phyloP scores from a whole-genome alignment of 2,888 invertebrate species.

The Phorcus lineatus region DNA sequence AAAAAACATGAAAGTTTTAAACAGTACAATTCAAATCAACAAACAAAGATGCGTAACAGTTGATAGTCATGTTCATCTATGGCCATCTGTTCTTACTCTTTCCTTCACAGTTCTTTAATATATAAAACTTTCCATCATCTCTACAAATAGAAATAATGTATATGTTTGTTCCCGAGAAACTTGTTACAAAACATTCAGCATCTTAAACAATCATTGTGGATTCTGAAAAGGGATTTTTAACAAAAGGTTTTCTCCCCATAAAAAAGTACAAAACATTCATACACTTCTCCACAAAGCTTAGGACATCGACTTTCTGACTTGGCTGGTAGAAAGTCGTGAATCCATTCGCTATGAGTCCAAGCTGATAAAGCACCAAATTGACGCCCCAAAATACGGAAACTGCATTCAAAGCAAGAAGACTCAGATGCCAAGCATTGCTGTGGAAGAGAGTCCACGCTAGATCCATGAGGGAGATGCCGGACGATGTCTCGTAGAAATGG shows the following conservation, averaged over 20 bases:
- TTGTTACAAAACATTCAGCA: neutral
- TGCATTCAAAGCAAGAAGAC: constrained; percentile 60
- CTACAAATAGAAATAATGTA: no score
- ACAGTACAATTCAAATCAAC: no score
- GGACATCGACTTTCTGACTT: constrained; percentile 32
- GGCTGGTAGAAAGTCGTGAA: constrained; percentile 62
- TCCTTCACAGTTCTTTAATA: no score
- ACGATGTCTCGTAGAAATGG: constrained; percentile 42
- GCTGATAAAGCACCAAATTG: constrained; percentile 62
- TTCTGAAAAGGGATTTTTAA: constrained; percentile 47
- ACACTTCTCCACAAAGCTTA: constrained; percentile 56
- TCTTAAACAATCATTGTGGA: neutral
- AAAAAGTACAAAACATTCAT: constrained; percentile 68
- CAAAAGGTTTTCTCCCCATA: constrained; percentile 52
- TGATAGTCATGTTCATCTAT: no score
- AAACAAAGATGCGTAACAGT: no score
- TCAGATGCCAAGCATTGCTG: constrained; percentile 61
- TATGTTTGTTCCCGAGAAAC: neutral
- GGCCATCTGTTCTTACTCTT: no score
- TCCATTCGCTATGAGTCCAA: constrained; percentile 61
- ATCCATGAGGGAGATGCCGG: constrained; percentile 26
- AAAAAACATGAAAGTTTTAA: no score
- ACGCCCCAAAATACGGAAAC: constrained; percentile 65
- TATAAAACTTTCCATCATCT: no score
- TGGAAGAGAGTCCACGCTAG: constrained; percentile 46